A percentile compares a stretch with the other conserved stretches of the same genome.
These are phyloP conservation scores for Ommatoiulus sabulosus DNA, from an alignment of 2,888 invertebrate genomes.

Conservation along the genomic window DNA sequence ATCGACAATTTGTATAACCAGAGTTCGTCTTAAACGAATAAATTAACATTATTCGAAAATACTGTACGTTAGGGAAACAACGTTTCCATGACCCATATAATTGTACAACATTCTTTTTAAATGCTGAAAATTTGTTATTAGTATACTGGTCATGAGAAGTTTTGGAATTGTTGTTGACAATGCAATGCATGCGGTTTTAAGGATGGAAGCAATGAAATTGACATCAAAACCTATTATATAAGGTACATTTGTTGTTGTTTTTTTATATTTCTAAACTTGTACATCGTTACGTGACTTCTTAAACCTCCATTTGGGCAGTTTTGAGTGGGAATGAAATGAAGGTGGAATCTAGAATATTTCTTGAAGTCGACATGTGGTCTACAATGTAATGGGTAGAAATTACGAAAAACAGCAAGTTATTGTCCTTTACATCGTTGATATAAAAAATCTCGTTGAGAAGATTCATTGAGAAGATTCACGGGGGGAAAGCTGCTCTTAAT, in stretches of 20 bases:
- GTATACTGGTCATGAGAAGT: too few relatives aligned
- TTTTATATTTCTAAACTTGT: not conserved
- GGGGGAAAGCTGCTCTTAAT: not conserved
- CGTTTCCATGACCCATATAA: too few relatives aligned
- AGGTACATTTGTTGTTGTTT: not conserved
- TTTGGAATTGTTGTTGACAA: not conserved
- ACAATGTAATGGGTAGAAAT: not conserved
- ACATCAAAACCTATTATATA: not conserved
- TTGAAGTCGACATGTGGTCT: not conserved
- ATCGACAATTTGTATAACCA: too few relatives aligned
- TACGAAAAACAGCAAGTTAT: not conserved
- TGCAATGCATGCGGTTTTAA: not conserved
- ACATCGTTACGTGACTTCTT: not conserved
- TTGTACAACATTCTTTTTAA: too few relatives aligned
- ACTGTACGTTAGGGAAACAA: too few relatives aligned
- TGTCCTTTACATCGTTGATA: not conserved
- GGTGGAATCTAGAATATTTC: not conserved
- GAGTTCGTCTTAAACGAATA: too few relatives aligned
- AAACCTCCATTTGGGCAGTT: not conserved
- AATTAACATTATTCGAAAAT: too few relatives aligned
- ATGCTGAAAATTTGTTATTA: too few relatives aligned
- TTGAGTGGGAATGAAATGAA: not conserved
- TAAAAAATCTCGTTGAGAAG: conserved; percentile 28
- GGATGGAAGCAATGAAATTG: not conserved
- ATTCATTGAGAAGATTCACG: not conserved